Conservation (phyloP, 2,797 vertebrate species). For the Falco berigora region DNA sequence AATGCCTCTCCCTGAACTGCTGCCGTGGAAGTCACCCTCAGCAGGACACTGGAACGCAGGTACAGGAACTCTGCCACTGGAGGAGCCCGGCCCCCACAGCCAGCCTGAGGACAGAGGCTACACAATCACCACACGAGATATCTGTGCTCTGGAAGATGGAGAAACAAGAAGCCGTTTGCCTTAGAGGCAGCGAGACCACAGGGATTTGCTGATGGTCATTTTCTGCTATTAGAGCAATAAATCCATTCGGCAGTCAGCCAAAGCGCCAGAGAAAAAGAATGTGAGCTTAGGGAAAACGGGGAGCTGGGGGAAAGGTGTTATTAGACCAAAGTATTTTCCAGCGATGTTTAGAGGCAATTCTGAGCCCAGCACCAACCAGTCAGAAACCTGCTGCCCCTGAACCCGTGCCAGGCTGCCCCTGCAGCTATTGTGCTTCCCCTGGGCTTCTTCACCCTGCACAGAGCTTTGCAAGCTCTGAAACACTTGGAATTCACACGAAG, state of each 20-base stretch:
- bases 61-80: neutral
- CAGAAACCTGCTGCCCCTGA: neutral
- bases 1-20: rapidly evolving
- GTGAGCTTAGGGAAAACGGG: neutral
- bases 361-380: neutral
- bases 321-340: constrained; percentile 19
- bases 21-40: neutral
- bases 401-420: neutral
- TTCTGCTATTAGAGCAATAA: constrained; percentile 48
- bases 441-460: neutral
- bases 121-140: neutral
- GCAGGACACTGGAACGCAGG: neutral
- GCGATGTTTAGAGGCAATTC: neutral
- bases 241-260: neutral
- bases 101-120: neutral
- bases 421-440: neutral
- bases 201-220: constrained; percentile 6
- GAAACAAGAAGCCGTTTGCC: neutral
- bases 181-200: neutral
- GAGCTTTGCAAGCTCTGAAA: neutral
- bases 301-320: neutral
- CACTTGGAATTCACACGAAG: neutral
- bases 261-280: constrained; percentile 12
- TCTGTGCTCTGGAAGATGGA: neutral
- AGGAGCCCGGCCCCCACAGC: neutral